Conservation (phyloP, 2,797 vertebrate genomes). For the Apodemus agrarius region DNA sequence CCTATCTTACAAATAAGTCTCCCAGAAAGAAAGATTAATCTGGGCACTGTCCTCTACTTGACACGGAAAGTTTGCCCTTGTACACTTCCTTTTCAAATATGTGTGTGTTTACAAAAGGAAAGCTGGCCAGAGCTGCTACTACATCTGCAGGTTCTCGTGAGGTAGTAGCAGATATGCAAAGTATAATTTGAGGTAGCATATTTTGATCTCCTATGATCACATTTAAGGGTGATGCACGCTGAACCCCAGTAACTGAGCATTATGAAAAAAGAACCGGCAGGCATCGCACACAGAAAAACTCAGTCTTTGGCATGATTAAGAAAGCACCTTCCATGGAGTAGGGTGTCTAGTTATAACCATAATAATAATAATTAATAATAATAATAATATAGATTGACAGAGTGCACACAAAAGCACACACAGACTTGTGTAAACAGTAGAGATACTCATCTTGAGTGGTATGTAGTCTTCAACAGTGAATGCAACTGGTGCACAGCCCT, state of each 20-base stretch:
- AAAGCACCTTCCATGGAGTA: not conserved
- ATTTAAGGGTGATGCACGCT: not conserved
- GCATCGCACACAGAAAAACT: not conserved
- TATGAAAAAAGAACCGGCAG: not conserved
- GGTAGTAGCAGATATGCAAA: not conserved
- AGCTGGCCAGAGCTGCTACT: not conserved
- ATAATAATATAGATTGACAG: not conserved
- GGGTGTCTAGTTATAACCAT: not conserved
- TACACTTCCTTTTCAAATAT: not conserved
- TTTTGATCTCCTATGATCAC: not conserved
- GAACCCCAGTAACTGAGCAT: not conserved
- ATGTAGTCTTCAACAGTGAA: not conserved
- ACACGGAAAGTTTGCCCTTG: not conserved
- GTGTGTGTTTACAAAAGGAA: not conserved
- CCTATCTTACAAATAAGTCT: not conserved
- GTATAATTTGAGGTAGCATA: not conserved
- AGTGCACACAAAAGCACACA: not conserved
- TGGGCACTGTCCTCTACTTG: not conserved
- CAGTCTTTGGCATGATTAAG: not conserved
- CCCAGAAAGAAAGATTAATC: not conserved
- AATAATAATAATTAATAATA: not conserved
- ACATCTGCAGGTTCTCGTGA: not conserved
- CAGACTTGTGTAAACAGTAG: not conserved
- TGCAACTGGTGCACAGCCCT: not conserved
- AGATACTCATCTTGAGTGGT: not conserved